Conservation (phyloP, 2,113 vertebrate species). For the Indicator maculatus region DNA sequence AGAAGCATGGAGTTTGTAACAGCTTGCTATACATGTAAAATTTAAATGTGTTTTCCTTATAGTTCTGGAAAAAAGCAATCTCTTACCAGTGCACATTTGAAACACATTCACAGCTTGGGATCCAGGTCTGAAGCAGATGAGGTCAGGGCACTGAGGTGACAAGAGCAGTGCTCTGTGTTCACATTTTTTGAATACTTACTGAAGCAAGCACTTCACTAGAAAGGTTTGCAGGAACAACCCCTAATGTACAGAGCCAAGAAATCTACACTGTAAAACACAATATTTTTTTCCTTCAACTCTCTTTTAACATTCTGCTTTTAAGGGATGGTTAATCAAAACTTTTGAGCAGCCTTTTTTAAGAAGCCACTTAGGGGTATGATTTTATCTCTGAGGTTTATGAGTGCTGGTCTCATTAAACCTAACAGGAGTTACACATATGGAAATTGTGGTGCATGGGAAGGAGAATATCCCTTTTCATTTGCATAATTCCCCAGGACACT, state of each 20-base stretch:
- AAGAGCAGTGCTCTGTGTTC: neutral
- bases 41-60: neutral
- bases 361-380: neutral
- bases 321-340: slow-evolving; percentile 39
- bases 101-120: neutral
- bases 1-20: neutral
- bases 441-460: slow-evolving; percentile 10
- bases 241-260: neutral
- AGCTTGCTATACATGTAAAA: neutral
- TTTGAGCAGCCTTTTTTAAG: slow-evolving; percentile 32
- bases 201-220: neutral
- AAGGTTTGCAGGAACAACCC: neutral
- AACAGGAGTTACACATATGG: slow-evolving; percentile 40
- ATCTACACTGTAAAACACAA: neutral
- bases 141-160: neutral
- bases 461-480: slow-evolving; percentile 50
- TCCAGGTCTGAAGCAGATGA: neutral
- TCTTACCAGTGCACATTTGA: neutral
- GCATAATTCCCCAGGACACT: slow-evolving; percentile 35
- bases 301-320: slow-evolving; percentile 21
- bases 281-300: neutral
- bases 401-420: slow-evolving; percentile 38
- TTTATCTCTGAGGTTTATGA: slow-evolving; percentile 55
- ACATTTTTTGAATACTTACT: neutral
- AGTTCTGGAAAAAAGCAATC: neutral